A percentile compares a stretch with the other conserved stretches of the same genome.
These are phyloP conservation scores for Rotaria sp. DNA, from an alignment of 2,888 invertebrate genomes.

Conservation along the genomic window DNA sequence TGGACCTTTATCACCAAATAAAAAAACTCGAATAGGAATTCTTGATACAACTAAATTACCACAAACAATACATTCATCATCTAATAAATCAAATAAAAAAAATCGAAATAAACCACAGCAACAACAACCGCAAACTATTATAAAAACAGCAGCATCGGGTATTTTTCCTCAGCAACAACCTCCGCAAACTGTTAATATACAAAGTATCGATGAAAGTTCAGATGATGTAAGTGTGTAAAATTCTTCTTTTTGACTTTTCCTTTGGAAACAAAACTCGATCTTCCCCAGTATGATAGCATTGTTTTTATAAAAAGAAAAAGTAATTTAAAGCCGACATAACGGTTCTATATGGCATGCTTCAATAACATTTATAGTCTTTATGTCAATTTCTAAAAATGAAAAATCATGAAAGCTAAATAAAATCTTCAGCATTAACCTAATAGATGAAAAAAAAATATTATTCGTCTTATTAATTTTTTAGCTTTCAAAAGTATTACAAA, in stretches of 20 bases:
- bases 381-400: too few species aligned
- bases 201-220: not conserved
- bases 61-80: not conserved
- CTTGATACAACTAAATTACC: not conserved
- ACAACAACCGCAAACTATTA: not conserved
- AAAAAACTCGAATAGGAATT: not conserved
- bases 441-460: too few species aligned
- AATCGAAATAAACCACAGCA: not conserved
- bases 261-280: not conserved
- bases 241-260: not conserved
- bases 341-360: too few species aligned
- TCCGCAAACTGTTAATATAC: not conserved
- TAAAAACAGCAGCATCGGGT: not conserved
- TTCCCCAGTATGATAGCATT: too few species aligned
- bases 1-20: not conserved
- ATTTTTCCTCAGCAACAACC: not conserved
- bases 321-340: too few species aligned
- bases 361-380: too few species aligned
- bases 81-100: not conserved
- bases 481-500: slow-evolving; percentile 20
- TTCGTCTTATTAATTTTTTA: not conserved
- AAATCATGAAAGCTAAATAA: too few species aligned
- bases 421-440: too few species aligned
- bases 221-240: not conserved
- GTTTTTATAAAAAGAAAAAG: too few species aligned